These are phyloP conservation scores for Kryptopterus vitreolus DNA, from an alignment of 2,797 vertebrate species.

Conservation along the genomic window DNA sequence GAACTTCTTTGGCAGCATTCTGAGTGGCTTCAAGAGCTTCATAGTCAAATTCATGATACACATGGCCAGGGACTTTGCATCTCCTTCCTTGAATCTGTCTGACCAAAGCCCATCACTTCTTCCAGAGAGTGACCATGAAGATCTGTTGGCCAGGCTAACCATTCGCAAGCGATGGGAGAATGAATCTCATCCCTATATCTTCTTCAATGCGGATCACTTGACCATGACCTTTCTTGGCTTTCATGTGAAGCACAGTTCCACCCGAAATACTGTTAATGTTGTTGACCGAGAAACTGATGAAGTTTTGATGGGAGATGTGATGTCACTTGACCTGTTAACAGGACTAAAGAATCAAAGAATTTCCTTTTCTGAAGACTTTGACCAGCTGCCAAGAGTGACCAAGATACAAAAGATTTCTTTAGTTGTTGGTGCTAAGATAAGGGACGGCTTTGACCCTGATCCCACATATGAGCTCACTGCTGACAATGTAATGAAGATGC, in stretches of 20 bases:
- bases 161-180: conserved; percentile 75
- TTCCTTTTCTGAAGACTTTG: conserved; percentile 74
- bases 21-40: conserved; percentile 76
- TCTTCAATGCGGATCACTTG: conserved; percentile 76
- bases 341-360: conserved; percentile 70
- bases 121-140: conserved; percentile 32
- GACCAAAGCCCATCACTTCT: conserved; percentile 66
- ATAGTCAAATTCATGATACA: conserved; percentile 79
- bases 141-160: conserved; percentile 60
- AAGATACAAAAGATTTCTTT: conserved; percentile 74
- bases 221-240: conserved; percentile 83
- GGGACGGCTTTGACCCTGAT: conserved; percentile 72
- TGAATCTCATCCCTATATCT: conserved; percentile 77
- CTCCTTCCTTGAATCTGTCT: conserved; percentile 71
- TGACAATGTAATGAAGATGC: conserved; percentile 82
- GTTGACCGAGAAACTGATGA: conserved; percentile 64
- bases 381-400: conserved; percentile 62
- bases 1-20: conserved; percentile 61
- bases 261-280: conserved; percentile 56
- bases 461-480: conserved; percentile 77
- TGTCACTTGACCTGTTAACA: conserved; percentile 66
- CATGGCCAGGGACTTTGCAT: conserved; percentile 81
- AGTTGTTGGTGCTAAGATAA: conserved; percentile 71
- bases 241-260: conserved; percentile 56
- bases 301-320: conserved; percentile 69